Percentiles rank a stretch among this genome's conserved stretches.
Conservation (phyloP, 2,113 vertebrate species). For the Scomber japonicus region DNA sequence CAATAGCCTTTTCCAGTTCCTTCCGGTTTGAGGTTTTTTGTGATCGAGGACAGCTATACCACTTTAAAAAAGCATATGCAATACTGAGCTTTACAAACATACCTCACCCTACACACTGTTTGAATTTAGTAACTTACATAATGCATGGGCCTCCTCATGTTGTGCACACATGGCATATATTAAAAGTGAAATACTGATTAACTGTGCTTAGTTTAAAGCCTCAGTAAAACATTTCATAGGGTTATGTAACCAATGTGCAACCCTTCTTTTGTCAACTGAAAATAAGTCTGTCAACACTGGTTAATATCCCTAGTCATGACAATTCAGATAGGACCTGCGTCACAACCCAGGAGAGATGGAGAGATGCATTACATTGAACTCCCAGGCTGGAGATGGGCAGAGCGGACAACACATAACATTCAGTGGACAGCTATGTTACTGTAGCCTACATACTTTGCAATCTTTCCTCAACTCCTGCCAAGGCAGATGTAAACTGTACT, state of each 20-base stretch:
- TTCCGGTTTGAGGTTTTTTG: neutral
- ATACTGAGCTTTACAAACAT: neutral
- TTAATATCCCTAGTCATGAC: no score
- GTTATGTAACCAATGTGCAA: no score
- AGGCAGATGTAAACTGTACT: conserved; percentile 61
- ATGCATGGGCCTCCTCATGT: neutral
- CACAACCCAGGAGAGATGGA: no score
- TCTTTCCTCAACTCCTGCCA: neutral
- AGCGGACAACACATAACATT: no score
- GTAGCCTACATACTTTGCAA: no score
- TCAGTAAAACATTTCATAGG: no score
- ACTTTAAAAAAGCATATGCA: neutral
- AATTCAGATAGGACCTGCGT: no score
- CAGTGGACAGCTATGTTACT: no score
- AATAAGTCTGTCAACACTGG: no score
- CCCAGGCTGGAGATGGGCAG: no score
- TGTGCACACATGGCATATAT: neutral
- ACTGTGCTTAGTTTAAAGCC: neutral
- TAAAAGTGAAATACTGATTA: neutral
- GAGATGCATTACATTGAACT: no score
- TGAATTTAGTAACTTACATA: neutral
- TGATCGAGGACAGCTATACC: neutral
- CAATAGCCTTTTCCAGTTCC: neutral
- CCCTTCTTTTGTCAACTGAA: no score
- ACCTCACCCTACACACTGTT: neutral